Evolutionary conservation across 1,140 invertebrate genomes (phyloP), one percentile per base, ranked within the genome.

Genomic region (Drosophila nigrodunni): DNA sequence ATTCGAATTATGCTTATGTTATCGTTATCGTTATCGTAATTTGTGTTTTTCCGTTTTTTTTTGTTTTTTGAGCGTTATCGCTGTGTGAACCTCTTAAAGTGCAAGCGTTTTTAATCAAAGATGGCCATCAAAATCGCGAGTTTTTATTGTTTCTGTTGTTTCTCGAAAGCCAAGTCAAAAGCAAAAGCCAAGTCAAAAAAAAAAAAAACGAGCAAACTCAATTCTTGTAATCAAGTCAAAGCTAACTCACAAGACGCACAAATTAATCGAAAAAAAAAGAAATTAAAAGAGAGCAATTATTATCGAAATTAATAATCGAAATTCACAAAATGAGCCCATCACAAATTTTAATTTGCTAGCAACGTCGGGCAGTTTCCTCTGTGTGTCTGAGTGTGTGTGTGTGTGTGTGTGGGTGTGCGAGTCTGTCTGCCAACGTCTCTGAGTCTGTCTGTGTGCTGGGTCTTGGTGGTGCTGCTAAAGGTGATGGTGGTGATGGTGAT

Each of bases 31-130:
- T 65, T 60, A 11, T 66, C 35, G 55, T 71, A 61, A 11, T 49
- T 37, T 41, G 44, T 44, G 21, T 70, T 35, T 21, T 21, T 21
- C 2, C 18, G 49, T 50, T 61, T 61, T 61, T 44, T 52, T 60
- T n/a, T n/a, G n/a, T n/a, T 74, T 60, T 13, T 21, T 47, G 71
- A 57, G 50, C 61, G 46, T 64, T 73, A 49, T 44, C 49, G 61
- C 69, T 77, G 69, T 60, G 41, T 67, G 50, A 68, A 85, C 71
- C 74, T 74, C 41, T 64, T 50, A 87, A 74, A 88, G 73, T 78
- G 71, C 90, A 92, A 91, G 87, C 93, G 88, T 92, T 92, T 92
- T 92, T 92, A 91, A 90, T 90, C 89, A 92, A 92, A 91, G 90
- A 92, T 88, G 74, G 77, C 78, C 71, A 37, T 30, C 25, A 47